phyloP scores from a whole-genome alignment of 2,113 vertebrate species.

The Aphyosemion australe region DNA sequence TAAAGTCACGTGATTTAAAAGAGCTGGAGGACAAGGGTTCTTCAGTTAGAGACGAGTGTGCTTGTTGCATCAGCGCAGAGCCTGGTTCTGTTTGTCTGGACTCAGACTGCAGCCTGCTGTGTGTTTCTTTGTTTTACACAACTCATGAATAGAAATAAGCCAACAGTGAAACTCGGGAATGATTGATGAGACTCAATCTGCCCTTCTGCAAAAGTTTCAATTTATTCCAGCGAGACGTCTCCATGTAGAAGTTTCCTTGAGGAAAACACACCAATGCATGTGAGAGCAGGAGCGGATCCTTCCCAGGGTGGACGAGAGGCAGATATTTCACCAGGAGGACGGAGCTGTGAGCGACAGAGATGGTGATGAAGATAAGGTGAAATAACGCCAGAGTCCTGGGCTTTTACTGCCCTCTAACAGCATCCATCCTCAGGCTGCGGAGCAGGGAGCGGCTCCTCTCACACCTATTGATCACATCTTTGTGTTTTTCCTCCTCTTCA shows the following conservation, averaged over 20 bases:
- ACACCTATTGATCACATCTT: conserved; percentile 66
- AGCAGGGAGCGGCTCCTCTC: conserved; percentile 32
- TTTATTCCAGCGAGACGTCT: conserved; percentile 9
- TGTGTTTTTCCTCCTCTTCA: conserved; percentile 53
- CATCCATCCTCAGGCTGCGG: conserved; percentile 47
- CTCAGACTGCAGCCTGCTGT: background rate
- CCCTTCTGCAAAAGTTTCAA: conserved; percentile 11
- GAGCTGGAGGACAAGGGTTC: no score
- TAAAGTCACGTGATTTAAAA: no score
- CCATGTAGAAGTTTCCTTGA: background rate
- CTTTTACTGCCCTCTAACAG: conserved; percentile 57
- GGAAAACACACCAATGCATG: conserved; percentile 10
- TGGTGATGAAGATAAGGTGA: conserved; percentile 49
- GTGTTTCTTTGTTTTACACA: conserved; percentile 1
- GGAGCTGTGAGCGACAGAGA: conserved; percentile 15
- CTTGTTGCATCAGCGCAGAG: no score
- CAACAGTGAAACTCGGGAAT: conserved; percentile 3
- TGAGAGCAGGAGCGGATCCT: conserved; percentile 19
- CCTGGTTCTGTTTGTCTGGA: background rate
- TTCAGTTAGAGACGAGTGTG: no score
- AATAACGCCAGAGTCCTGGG: conserved; percentile 39
- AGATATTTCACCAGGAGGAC: conserved; percentile 35
- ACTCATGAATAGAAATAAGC: conserved; percentile 27
- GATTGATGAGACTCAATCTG: background rate
- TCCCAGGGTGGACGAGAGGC: conserved; percentile 13